Percentiles rank a stretch among this genome's conserved stretches.
phyloP scores from a whole-genome alignment of 2,113 vertebrate genomes.

The Meleagris gallopavo region DNA sequence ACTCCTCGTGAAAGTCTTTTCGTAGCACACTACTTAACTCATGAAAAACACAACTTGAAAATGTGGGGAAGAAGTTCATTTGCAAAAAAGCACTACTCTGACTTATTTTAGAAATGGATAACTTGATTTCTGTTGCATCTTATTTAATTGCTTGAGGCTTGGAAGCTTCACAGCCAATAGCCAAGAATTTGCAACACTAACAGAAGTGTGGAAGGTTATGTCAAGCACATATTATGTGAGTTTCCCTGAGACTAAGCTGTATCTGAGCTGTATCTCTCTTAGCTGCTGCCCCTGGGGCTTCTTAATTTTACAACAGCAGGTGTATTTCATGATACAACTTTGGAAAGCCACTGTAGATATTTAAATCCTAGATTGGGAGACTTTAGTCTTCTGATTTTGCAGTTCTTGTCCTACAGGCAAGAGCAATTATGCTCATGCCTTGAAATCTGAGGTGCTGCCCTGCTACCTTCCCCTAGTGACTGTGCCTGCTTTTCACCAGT shows the following conservation, averaged over 20 bases:
- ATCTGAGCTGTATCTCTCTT: not conserved
- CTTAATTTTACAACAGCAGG: not conserved
- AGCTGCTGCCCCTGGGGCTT: not conserved
- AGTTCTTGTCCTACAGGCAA: not conserved
- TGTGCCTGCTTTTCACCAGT: not conserved
- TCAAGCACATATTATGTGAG: not conserved
- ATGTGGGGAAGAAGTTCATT: not conserved
- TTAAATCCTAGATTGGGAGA: not conserved
- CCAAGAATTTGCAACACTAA: not conserved
- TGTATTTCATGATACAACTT: not conserved
- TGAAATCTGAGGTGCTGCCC: not conserved
- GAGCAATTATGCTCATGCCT: not conserved
- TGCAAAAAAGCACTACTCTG: not conserved
- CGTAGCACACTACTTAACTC: not conserved
- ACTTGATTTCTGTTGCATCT: not conserved
- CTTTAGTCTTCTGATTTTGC: not conserved
- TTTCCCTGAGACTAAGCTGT: not conserved
- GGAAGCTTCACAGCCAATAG: not conserved
- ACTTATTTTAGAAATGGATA: not conserved
- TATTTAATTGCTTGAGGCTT: not conserved
- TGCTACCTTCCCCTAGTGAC: not conserved
- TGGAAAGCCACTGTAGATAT: not conserved
- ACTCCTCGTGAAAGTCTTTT: not conserved
- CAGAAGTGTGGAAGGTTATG: not conserved
- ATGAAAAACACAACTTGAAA: not conserved